These are phyloP conservation scores for Anableps anableps DNA, from an alignment of 2,797 vertebrate species.

Conservation along the genomic window DNA sequence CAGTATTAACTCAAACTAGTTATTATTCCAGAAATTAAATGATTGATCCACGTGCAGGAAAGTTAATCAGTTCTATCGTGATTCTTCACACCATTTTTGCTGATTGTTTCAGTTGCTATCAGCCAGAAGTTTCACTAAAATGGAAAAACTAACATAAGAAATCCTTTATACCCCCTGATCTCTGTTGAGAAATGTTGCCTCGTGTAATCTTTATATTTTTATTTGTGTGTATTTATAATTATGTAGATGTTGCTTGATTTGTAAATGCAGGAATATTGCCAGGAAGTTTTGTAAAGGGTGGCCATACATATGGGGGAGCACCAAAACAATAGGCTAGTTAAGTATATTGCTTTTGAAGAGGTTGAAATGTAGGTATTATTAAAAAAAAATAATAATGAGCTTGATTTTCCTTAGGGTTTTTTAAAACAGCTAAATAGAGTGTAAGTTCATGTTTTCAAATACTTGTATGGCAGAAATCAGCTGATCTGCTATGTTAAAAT, in stretches of 20 bases:
- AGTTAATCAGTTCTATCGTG: neutral
- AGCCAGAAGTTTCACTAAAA: neutral
- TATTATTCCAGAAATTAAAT: neutral
- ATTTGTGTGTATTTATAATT: neutral
- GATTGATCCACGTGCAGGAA: neutral
- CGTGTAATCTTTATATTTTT: neutral
- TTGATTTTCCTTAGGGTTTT: neutral
- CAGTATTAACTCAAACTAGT: neutral
- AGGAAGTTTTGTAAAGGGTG: neutral
- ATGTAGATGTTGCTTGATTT: neutral
- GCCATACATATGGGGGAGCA: neutral
- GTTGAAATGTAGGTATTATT: neutral
- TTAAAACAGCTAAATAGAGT: neutral
- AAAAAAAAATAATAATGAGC: too few species aligned
- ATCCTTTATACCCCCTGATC: neutral
- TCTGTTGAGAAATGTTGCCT: too few species aligned
- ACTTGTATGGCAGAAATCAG: neutral
- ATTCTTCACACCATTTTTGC: neutral
- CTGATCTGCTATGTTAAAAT: neutral
- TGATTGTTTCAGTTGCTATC: neutral
- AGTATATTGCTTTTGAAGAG: neutral
- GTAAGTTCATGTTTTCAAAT: neutral
- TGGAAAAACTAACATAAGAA: neutral
- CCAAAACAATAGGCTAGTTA: neutral
- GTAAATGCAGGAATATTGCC: neutral